phyloP scores from a whole-genome alignment of 2,113 vertebrate genomes.

The Podarcis cretensis region DNA sequence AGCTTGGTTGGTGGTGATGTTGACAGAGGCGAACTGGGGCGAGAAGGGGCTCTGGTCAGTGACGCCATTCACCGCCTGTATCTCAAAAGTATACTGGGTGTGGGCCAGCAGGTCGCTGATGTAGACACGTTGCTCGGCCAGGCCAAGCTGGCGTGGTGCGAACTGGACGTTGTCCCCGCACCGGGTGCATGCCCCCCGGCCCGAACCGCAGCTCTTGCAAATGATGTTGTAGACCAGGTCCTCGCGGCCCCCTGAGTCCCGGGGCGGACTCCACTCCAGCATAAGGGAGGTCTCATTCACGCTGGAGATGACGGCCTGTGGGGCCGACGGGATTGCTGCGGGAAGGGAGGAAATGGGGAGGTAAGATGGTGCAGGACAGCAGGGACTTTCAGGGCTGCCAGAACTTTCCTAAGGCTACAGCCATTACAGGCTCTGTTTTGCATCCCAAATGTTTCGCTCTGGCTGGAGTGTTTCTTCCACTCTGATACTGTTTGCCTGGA shows the following conservation, averaged over 20 bases:
- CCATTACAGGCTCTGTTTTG: too few species aligned
- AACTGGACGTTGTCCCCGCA: slow-evolving; percentile 97
- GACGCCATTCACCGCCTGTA: slow-evolving; percentile 94
- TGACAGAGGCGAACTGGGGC: slow-evolving; percentile 88
- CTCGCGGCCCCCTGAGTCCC: slow-evolving; percentile 87
- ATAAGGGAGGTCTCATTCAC: slow-evolving; percentile 94
- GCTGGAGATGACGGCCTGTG: slow-evolving; percentile 89
- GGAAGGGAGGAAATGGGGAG: not conserved
- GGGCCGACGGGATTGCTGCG: slow-evolving; percentile 89
- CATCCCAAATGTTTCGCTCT: too few species aligned
- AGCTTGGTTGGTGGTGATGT: slow-evolving; percentile 98
- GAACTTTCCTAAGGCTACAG: too few species aligned
- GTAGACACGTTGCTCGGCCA: slow-evolving; percentile 83
- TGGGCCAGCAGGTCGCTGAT: slow-evolving; percentile 94
- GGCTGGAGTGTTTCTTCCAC: too few species aligned
- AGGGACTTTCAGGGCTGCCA: too few species aligned
- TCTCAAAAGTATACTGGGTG: slow-evolving; percentile 97
- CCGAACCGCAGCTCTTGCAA: slow-evolving; percentile 92
- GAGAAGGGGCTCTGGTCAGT: slow-evolving; percentile 95
- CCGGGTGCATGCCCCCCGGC: slow-evolving; percentile 87
- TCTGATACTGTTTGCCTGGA: too few species aligned
- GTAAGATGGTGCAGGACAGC: not conserved
- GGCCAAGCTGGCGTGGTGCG: slow-evolving; percentile 89
- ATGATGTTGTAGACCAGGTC: slow-evolving; percentile 97
- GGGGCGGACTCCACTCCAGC: slow-evolving; percentile 88